Conservation (phyloP, 64 coral and sea anemone species). For the Pocillopora damicornis region DNA sequence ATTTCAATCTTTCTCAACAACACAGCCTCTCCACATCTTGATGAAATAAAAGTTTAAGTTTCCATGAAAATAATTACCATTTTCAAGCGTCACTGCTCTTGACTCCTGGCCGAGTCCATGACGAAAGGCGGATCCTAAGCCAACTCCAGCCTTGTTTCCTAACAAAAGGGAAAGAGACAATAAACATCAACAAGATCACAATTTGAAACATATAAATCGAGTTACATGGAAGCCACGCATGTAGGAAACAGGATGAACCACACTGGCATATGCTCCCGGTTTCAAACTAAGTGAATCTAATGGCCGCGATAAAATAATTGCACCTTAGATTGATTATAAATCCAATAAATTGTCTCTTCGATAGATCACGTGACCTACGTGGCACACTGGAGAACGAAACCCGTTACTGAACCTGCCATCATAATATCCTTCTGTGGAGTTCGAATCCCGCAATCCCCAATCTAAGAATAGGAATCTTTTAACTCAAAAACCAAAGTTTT, state of each 20-base stretch:
- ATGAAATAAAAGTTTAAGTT: too few species aligned
- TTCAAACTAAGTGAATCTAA: too few species aligned
- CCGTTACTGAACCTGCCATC: not conserved
- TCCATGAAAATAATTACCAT: slow-evolving; percentile 47
- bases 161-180: not conserved
- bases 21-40: too few species aligned
- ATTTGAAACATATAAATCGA: too few species aligned
- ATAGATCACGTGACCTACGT: not conserved
- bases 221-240: too few species aligned
- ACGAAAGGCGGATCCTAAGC: slow-evolving; percentile 74
- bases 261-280: too few species aligned
- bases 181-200: too few species aligned
- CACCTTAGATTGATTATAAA: not conserved
- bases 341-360: not conserved
- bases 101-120: slow-evolving; percentile 91
- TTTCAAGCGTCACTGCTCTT: slow-evolving; percentile 87
- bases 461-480: not conserved
- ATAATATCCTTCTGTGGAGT: not conserved
- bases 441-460: not conserved
- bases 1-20: too few species aligned
- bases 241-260: too few species aligned
- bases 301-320: too few species aligned
- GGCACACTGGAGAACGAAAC: not conserved
- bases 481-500: not conserved
- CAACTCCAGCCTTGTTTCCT: slow-evolving; percentile 86